Base-by-base conservation (phyloP, 1,140 invertebrate genomes). In the Drosophila pallidifrons region DNA sequence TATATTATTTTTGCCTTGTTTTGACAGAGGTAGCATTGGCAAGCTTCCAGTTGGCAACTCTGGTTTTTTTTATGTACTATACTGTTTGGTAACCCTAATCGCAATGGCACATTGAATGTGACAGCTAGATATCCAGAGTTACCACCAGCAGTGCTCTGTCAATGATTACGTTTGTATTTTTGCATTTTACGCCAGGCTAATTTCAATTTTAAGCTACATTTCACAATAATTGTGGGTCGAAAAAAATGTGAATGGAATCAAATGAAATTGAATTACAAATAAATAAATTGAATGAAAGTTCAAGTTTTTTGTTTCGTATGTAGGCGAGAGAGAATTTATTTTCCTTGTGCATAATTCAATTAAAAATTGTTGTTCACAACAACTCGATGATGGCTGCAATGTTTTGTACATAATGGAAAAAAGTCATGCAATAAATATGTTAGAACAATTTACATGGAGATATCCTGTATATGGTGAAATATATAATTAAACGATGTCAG, bases 271-370 rank as follows among this genome's bases (percentile, higher is more conserved):
- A 73, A 58, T 66, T 59, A 30, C 67, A 63, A 60, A 71, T 85
- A 81, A 69, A 75, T 78, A 81, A 75, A 77, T 67, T 38, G 32
- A 55, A 55, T 55, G 11, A 7, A 49, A 52, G 11, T 52, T 52
- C 20, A 5, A 10, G 25, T 30, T 52, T 52, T 55, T 47, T 41
- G 55, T 47, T 61, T 52, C 11, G 25, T 2, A 54, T 51, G 25
- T 25, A 54, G 16, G 46, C 54, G 11, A 30, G 16, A 73, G 15
- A 51, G 28, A 66, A 75, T 64, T 69, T 74, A 74, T 75, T 66
- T 89, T 78, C 65, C 59, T 81, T 75, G 43, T 59, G 49, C 64
- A 83, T 88, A 87, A 87, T 87, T 88, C 73, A 88, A 87, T 87
- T 87, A 88, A 64, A 75, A 75, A 54, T 72, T 58, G 63, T 75